A percentile compares a stretch with the other conserved stretches of the same genome.
phyloP scores from a whole-genome alignment of 2,113 vertebrate genomes.

The Sylvietta virens region DNA sequence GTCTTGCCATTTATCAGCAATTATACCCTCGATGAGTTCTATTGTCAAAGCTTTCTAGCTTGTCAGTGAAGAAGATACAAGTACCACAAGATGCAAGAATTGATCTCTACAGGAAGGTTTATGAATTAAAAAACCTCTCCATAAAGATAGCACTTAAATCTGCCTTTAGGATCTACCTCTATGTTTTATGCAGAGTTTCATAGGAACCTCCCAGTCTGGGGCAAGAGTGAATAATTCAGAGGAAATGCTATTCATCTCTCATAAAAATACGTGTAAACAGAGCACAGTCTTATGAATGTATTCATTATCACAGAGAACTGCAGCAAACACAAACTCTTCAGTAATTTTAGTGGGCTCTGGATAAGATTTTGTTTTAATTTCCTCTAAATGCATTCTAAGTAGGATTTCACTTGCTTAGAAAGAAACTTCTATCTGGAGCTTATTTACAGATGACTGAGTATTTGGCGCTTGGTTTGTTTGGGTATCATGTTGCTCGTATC shows the following conservation, averaged over 20 bases:
- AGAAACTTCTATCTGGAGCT: not conserved
- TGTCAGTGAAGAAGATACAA: not conserved
- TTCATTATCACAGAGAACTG: not conserved
- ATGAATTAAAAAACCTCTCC: not conserved
- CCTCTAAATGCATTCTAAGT: slow-evolving; percentile 7
- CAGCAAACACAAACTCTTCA: not conserved
- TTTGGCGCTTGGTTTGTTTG: not conserved
- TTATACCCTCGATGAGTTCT: not conserved
- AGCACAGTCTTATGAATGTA: not conserved
- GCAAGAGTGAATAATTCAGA: not conserved
- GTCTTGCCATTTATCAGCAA: slow-evolving; percentile 5
- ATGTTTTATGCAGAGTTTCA: not conserved
- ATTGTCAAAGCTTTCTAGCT: not conserved
- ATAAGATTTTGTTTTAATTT: slow-evolving; percentile 12
- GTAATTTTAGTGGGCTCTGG: not conserved
- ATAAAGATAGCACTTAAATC: not conserved
- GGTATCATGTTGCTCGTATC: not conserved
- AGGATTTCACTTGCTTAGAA: not conserved
- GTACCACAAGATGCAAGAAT: not conserved
- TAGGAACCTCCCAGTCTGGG: not conserved
- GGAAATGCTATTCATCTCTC: not conserved
- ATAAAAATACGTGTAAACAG: not conserved
- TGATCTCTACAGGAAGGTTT: not conserved
- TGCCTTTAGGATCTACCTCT: not conserved
- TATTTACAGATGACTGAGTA: not conserved